Percentiles rank a stretch among this genome's conserved stretches.
These are phyloP conservation scores for Sinocyclocheilus anshuiensis DNA, from an alignment of 2,113 vertebrate genomes.

Conservation along the genomic window DNA sequence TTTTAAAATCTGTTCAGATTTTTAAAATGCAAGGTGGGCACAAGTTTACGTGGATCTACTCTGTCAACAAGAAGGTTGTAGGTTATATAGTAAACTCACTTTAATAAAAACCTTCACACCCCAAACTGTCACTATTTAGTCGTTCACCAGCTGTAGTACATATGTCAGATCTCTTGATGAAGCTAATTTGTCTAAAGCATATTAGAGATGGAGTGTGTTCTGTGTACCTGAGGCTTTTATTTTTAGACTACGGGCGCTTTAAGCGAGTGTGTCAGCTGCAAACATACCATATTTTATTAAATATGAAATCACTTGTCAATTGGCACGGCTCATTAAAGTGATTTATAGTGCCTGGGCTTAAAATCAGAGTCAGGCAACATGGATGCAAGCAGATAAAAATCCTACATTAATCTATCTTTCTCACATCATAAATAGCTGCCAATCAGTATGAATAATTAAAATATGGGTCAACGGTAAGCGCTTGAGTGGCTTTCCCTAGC, in stretches of 20 bases:
- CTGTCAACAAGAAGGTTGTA: background rate
- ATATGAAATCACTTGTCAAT: constrained; percentile 38
- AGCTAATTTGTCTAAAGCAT: constrained; percentile 1
- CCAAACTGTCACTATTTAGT: background rate
- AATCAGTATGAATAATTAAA: constrained; percentile 41
- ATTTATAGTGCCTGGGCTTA: constrained; percentile 21
- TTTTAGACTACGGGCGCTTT: constrained; percentile 1
- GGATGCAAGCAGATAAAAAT: constrained; percentile 22
- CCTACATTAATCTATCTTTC: background rate
- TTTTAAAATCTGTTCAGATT: background rate
- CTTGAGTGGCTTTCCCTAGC: constrained; percentile 6
- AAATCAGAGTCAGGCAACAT: constrained; percentile 7
- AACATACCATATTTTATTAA: constrained; percentile 13
- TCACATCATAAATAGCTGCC: constrained; percentile 18
- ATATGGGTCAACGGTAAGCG: constrained; percentile 40
- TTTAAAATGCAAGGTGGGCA: background rate
- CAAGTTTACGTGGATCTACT: background rate
- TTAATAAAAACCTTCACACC: background rate
- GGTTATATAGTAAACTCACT: background rate
- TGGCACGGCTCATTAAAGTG: constrained; percentile 33
- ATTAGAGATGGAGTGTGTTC: background rate
- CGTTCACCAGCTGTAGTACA: background rate
- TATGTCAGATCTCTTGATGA: constrained; percentile 14
- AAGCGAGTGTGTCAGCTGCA: background rate
- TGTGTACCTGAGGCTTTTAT: constrained; percentile 6